Evolutionary conservation across 2,888 invertebrate genomes (phyloP), one percentile per base, ranked within the genome.

Genomic region (Pelosia muscerda): DNA sequence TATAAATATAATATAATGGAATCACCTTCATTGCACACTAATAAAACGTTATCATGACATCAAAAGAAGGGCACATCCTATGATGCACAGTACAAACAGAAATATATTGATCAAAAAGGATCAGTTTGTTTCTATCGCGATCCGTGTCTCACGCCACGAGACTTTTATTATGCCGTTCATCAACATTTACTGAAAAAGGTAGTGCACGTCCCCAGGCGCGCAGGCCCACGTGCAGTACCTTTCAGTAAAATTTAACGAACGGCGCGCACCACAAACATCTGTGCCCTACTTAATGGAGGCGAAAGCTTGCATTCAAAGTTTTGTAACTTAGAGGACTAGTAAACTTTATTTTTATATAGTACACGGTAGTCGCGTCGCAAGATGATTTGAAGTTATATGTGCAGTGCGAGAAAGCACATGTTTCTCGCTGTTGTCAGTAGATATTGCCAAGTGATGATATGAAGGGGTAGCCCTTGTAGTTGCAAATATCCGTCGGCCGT

Each of bases 51-150:
- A 38, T 15, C 38, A 13, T 3, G 34, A 34, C 1, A 10, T 34
- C 34, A 34, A 34, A 3, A 11, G 34, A 34, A 2, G 13, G 11
- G 34, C 3, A 34, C 13, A 13, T 34, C 2, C 34, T 38, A 11
- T 38, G 6, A 6, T 42, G 42, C 6, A 42, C 19, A 19, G 19
- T 42, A 19, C 19, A 19, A 1, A 19, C 6, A n/a, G 49, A 6
- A 42, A 19, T 42, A n/a, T 49, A 49, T 49, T 49, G 49, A 49
- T 49, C 49, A n/a, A 49, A 49, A 49, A 49, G 49, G 42, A n/a
- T 49, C 49, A 49, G 49, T 49, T n/a, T 49, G n/a, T 42, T 42
- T 5, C n/a, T 9, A 49, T n/a, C 49, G 49, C n/a, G 49, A n/a
- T 49, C 49, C 49, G 49, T 49, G n/a, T n/a, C n/a, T 49, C 19